Conservation (phyloP, 1,140 invertebrate species). For the Drosophila ogumai region DNA sequence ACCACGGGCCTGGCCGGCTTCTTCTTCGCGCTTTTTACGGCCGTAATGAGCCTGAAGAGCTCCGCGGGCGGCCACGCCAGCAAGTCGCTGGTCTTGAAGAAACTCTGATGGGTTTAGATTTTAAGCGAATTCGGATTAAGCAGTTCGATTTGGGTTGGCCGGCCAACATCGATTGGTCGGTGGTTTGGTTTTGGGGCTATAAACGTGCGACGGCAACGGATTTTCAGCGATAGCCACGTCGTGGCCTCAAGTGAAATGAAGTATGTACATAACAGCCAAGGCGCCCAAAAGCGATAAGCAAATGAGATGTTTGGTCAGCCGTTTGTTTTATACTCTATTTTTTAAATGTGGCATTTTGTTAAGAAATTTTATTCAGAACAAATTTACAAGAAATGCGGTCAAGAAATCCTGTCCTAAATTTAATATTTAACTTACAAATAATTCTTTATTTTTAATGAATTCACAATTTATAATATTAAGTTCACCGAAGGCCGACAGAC, state of each 20-base stretch:
- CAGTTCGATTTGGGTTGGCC: constrained; percentile 11
- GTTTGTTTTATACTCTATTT: constrained; percentile 2
- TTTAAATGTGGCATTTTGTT: background rate
- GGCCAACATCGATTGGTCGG: constrained; percentile 11
- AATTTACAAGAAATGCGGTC: background rate
- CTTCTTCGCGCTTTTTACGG: constrained; percentile 93
- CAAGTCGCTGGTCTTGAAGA: constrained; percentile 76
- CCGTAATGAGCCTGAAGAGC: constrained; percentile 87
- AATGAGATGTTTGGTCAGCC: background rate
- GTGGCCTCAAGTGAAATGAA: constrained; percentile 40
- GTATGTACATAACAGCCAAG: constrained; percentile 32
- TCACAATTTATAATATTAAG: background rate
- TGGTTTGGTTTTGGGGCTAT: constrained; percentile 7
- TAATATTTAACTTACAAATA: background rate
- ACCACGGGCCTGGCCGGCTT: constrained; percentile 92
- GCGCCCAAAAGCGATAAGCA: constrained; percentile 1
- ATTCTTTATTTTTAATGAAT: background rate
- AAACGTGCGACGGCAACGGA: constrained; percentile 11
- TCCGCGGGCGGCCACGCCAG: constrained; percentile 58
- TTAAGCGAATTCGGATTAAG: constrained; percentile 33
- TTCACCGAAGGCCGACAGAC: too few relatives aligned
- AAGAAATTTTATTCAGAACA: background rate
- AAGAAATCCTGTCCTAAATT: background rate
- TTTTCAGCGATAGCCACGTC: constrained; percentile 22
- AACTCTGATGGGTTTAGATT: constrained; percentile 55